A percentile compares a stretch with the other conserved stretches of the same genome.
phyloP scores from a whole-genome alignment of 2,888 invertebrate species.

The Empis livida region DNA sequence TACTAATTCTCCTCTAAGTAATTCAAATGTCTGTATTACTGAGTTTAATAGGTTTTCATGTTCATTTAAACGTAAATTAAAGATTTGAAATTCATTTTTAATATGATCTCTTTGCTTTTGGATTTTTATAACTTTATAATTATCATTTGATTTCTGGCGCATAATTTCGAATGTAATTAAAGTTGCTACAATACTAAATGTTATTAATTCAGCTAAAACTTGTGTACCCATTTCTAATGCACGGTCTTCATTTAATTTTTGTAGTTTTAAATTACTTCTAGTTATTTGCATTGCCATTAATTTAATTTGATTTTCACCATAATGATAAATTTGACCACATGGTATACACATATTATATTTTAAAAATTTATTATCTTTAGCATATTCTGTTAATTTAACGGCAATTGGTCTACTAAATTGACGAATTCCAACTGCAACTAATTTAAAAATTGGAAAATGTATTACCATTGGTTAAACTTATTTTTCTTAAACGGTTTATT shows the following conservation, averaged over 20 bases:
- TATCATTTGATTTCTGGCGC: too few relatives aligned
- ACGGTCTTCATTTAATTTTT: background rate
- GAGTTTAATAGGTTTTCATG: too few relatives aligned
- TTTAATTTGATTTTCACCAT: background rate
- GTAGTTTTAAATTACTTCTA: background rate
- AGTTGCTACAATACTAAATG: background rate
- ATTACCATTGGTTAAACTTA: background rate
- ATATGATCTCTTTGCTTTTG: too few relatives aligned
- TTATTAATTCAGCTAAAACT: background rate
- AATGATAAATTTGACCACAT: background rate
- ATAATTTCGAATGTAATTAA: background rate
- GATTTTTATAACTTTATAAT: too few relatives aligned
- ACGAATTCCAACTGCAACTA: background rate
- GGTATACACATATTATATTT: background rate
- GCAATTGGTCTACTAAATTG: background rate
- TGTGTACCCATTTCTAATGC: background rate
- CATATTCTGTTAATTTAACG: background rate
- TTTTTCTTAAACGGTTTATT: too few relatives aligned
- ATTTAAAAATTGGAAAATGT: background rate
- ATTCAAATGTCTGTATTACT: too few relatives aligned
- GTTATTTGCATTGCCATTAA: background rate
- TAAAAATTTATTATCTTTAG: background rate
- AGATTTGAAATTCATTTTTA: too few relatives aligned
- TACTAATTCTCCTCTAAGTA: too few relatives aligned
- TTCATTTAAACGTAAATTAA: too few relatives aligned